Base-by-base conservation (phyloP, 2,888 invertebrate genomes). In the Andrena haemorrhoa region DNA sequence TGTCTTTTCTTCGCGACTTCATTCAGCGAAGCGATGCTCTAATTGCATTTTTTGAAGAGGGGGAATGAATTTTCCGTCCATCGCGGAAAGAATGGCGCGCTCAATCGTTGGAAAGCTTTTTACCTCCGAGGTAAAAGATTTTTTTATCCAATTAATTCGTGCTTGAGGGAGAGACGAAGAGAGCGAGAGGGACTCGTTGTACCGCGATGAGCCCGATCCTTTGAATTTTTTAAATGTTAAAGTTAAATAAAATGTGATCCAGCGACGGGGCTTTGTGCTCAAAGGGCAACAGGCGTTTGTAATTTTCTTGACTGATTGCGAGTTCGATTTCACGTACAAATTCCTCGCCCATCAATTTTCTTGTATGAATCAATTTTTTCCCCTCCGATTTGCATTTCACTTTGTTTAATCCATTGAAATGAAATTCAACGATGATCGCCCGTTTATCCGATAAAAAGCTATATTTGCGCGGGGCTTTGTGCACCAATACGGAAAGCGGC, bases 111-210 rank as follows among this genome's bases (percentile, higher is more conserved):
- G 73, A 65, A 65, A 73, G 73, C 79, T 60, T 79, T 73, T 70
- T 33, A 47, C 64, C 69, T 63, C 41, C n/a, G 69, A 26, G 73
- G 68, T 73, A 65, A 79, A 81, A 81, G 79, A 79, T 73, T 81
- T 79, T 81, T 79, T 79, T 60, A 79, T 81, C 79, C 79, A 81
- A 81, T 81, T 81, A 80, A 79, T 79, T 72, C 72, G 63, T 26
- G 41, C 53, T 23, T 26, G 51, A 20, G 20, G 63, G 56, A 20
- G 56, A 1, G 26, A 20, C 2, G 51, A 8, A 0, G 51, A 51
- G 51, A 1, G 26, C 8, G 56, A 1, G 23, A 4, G 23, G 26
- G 56, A 68, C 69, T 23, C 31, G 26, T 51, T 4, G 58, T 58
- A 20, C 53, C 23, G 35, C 51, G 58, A 41, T 58, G 68, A 51